Base-by-base conservation (phyloP, 2,888 invertebrate genomes). In the Trichopria drosophilae region DNA sequence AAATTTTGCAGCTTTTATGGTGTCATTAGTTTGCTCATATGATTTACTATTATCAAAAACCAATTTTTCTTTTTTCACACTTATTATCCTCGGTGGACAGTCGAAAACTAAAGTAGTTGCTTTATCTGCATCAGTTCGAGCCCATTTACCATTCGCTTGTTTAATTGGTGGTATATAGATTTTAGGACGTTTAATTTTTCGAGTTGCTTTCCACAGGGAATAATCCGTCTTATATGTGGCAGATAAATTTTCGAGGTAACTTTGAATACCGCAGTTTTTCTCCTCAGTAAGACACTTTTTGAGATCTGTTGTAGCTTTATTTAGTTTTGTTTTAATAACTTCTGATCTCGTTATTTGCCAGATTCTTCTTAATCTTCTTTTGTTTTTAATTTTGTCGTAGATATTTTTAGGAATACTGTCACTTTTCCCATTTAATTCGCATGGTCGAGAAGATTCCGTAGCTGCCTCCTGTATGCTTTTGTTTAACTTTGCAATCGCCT, bases 121-220 rank as follows among this genome's bases (percentile, higher is more conserved):
- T 36, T 36, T 36, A 19, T 6, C 7, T 3, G 3, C 36, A 10
- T 36, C 20, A 3, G 10, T 10, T n/a, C 6, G 18, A 4, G 10
- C 20, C 36, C 36, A 36, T 4, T 36, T 19, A 22, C 36, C 18
- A 19, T 9, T 36, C 22, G 6, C 19, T n/a, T 36, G n/a, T 36
- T 5, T 36, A 3, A 36, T 36, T 23, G 36, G 36, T 13, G 18
- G 36, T 22, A 22, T 19, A 6, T 12, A 9, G 9, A 22, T 16
- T 36, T n/a, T 4, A 6, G 36, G 36, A n/a, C 36, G 3, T 19
- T 36, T 36, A 12, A 18, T n/a, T 10, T 19, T 36, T 5, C 20
- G 3, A 4, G 18, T 36, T 16, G 36, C 36, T 19, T 36, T 36
- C 36, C 36, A 36, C 20, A 36, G 16, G 36, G 36, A 36, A 23